Conservation (phyloP, 1,140 invertebrate species). For the Drosophila punjabiensis region DNA sequence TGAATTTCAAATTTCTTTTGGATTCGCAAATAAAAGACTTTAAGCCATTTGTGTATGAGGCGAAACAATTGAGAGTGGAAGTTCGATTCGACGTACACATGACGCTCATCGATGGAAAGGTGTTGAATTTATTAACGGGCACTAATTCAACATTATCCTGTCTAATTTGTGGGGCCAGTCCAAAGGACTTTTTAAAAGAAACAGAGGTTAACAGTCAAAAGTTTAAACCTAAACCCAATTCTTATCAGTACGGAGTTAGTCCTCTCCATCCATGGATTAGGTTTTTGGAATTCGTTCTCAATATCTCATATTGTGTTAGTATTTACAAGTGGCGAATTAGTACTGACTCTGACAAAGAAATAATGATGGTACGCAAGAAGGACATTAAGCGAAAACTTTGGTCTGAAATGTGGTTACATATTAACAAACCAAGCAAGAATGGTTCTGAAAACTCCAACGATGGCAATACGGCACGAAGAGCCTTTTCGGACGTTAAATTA, state of each 20-base stretch:
- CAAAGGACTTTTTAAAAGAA: slow-evolving; percentile 4
- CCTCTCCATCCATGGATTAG: slow-evolving; percentile 39
- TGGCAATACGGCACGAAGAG: slow-evolving; percentile 21
- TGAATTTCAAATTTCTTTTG: too few relatives aligned
- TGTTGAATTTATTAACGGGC: neutral
- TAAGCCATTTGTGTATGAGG: neutral
- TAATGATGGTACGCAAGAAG: slow-evolving; percentile 23
- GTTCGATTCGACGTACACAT: neutral
- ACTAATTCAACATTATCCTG: slow-evolving; percentile 11
- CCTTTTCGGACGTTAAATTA: slow-evolving; percentile 8
- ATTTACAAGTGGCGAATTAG: slow-evolving; percentile 32
- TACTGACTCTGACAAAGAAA: slow-evolving; percentile 20
- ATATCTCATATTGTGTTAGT: slow-evolving; percentile 32
- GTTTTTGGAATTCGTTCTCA: slow-evolving; percentile 35
- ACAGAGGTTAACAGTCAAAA: neutral
- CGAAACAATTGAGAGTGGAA: too few relatives aligned
- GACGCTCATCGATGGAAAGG: neutral
- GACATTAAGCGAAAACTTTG: slow-evolving; percentile 22
- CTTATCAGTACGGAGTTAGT: neutral
- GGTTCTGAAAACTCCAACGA: slow-evolving; percentile 31
- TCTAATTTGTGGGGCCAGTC: slow-evolving; percentile 3
- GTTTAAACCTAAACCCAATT: neutral
- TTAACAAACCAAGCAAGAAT: slow-evolving; percentile 41
- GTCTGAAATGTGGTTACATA: slow-evolving; percentile 24
- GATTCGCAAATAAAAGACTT: neutral